phyloP scores from a whole-genome alignment of 2,888 invertebrate species.

The Phyto melanocephala region DNA sequence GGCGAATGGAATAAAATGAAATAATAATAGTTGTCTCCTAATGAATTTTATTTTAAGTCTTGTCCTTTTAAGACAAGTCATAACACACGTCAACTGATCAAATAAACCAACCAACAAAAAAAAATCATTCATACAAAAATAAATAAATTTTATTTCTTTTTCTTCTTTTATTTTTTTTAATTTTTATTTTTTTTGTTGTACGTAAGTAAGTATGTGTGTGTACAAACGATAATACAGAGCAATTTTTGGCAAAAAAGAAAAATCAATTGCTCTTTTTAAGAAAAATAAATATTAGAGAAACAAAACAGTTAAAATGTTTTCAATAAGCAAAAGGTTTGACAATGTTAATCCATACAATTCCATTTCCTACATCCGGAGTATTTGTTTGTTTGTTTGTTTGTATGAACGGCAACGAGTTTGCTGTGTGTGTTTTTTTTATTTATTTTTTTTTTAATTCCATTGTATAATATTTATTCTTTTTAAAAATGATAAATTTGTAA shows the following conservation, averaged over 20 bases:
- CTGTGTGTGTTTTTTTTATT: background rate
- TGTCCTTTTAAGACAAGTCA: conserved; percentile 66
- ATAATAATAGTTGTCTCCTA: conserved; percentile 29
- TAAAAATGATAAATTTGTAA: conserved; percentile 13
- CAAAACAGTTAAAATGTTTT: conserved; percentile 46
- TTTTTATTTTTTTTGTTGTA: background rate
- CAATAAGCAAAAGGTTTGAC: conserved; percentile 38
- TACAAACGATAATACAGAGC: background rate
- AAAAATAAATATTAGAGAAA: conserved; percentile 29
- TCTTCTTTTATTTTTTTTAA: background rate
- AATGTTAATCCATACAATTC: conserved; percentile 49
- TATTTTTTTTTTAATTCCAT: background rate
- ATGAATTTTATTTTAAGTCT: conserved; percentile 7
- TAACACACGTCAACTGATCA: conserved; percentile 77
- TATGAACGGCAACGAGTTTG: background rate
- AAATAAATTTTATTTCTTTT: background rate
- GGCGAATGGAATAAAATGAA: background rate
- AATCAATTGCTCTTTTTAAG: conserved; percentile 44
- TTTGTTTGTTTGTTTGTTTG: conserved; percentile 24
- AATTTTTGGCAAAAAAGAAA: conserved; percentile 24
- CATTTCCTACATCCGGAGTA: conserved; percentile 60
- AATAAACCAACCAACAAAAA: conserved; percentile 68
- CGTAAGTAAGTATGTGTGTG: background rate
- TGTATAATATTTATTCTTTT: conserved; percentile 1
- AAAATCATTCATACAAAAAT: background rate